A percentile compares a stretch with the other conserved stretches of the same genome.
Conservation (phyloP, 1,140 invertebrate genomes). For the Anoplophora glabripennis region DNA sequence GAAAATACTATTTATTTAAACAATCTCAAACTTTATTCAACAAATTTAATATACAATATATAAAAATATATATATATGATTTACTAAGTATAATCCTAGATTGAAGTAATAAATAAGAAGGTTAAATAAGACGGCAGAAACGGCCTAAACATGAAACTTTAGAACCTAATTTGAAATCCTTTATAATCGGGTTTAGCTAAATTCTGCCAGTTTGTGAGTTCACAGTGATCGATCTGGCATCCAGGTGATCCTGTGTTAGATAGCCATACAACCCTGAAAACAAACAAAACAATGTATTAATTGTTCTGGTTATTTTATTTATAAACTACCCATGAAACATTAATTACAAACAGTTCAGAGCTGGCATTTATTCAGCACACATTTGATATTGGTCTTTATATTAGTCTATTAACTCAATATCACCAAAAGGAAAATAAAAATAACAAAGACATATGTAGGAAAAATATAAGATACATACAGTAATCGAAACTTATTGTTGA, state of each 20-base stretch:
- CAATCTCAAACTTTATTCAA: too few species aligned
- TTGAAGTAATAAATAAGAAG: too few species aligned
- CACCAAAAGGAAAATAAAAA: too few species aligned
- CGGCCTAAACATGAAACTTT: neutral
- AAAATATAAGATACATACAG: too few species aligned
- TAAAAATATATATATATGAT: too few species aligned
- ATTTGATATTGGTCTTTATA: too few species aligned
- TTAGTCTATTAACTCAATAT: too few species aligned
- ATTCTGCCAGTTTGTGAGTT: slow-evolving; percentile 77
- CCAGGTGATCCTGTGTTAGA: slow-evolving; percentile 80
- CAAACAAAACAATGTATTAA: slow-evolving; percentile 23
- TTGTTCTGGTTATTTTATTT: slow-evolving; percentile 5
- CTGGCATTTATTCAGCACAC: neutral
- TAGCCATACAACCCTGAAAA: slow-evolving; percentile 77
- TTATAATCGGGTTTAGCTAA: slow-evolving; percentile 73
- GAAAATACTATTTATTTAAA: too few species aligned
- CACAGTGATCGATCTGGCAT: slow-evolving; percentile 77
- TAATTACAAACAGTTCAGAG: neutral
- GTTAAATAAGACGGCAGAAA: neutral
- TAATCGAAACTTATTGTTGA: too few species aligned
- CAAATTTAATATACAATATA: too few species aligned
- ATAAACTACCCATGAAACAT: slow-evolving; percentile 18
- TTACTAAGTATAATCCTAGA: too few species aligned
- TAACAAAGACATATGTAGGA: too few species aligned
- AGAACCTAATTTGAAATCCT: slow-evolving; percentile 82